Base-by-base conservation (phyloP, 2,113 vertebrate genomes). In the Gasterosteus nipponicus region DNA sequence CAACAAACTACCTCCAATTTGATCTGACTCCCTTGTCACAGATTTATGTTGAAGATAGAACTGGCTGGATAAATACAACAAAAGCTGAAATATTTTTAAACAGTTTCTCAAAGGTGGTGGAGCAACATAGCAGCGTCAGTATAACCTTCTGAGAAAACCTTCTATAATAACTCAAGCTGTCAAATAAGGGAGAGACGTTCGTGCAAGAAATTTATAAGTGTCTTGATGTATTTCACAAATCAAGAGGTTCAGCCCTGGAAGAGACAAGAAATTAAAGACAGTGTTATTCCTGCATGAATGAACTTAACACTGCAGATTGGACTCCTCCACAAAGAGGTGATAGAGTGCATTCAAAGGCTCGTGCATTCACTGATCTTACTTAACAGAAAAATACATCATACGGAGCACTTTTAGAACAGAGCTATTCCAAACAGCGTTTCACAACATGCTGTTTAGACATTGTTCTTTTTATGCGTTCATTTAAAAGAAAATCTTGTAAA, bases 381-480 rank as follows among this genome's bases (percentile, higher is more conserved):
- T 1, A 29, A 39, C 2, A 69, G 54, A 66, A 81, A 69, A 72
- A 71, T 14, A 31, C 22, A n/a, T 70, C 67, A 58, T 22, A 67
- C 49, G 19, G 18, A 42, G 38, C 8, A 7, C 0, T 38, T 14
- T 72, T 0, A 72, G 46, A 69, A 62, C 44, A 70, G 6, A 69
- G 58, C 44, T 68, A 10, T 53, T 78, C 69, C 69, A 73, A 78
- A 73, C 47, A 73, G 38, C 59, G 10, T 78, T 88, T 81, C 39
- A 67, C 18, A 68, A 63, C 60, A 72, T 19, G 49, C 33, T 53
- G 53, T 78, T 82, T 68, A 89, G 80, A 89, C 80, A 80, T 81
- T 78, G 46, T 79, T 70, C 53, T 80, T 89, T 80, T 75, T 58
- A 60, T 84, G 78, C 54, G 57, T 88, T 87, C 73, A 71, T 69